Evolutionary conservation across 2,888 invertebrate species (phyloP).

Genomic region (Philonicus albiceps): DNA sequence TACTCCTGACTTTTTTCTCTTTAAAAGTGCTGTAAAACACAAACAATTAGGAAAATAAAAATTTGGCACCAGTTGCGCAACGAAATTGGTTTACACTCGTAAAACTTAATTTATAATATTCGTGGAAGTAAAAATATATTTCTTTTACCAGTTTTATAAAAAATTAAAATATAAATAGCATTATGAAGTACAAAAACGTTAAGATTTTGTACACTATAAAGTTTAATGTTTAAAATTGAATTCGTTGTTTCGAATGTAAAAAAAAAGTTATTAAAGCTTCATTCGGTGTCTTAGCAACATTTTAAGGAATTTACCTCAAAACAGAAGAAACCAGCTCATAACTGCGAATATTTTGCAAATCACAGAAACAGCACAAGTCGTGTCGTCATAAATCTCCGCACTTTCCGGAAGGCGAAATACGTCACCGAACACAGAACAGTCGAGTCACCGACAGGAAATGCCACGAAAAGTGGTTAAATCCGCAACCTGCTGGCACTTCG

Average conservation of each 20-base stretch:
- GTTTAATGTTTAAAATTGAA: too few relatives aligned
- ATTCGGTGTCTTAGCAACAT: neutral
- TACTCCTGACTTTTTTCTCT: too few relatives aligned
- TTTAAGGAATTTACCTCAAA: neutral
- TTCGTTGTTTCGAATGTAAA: too few relatives aligned
- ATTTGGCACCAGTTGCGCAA: neutral
- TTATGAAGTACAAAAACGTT: too few relatives aligned
- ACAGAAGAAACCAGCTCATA: neutral
- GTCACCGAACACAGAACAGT: neutral
- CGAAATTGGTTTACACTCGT: neutral
- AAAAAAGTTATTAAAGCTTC: neutral
- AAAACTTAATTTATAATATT: neutral
- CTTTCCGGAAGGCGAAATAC: neutral
- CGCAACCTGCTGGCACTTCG: neutral
- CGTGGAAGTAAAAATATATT: too few relatives aligned
- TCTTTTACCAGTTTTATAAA: too few relatives aligned
- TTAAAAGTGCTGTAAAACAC: too few relatives aligned
- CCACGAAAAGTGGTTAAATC: neutral
- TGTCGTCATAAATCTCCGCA: neutral
- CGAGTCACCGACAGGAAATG: neutral
- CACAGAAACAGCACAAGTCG: neutral
- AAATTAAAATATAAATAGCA: too few relatives aligned
- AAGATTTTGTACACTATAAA: too few relatives aligned
- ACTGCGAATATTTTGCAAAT: neutral
- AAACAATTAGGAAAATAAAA: neutral